Base-by-base conservation (phyloP, 2,888 invertebrate species). In the Crepidodera aurea region DNA sequence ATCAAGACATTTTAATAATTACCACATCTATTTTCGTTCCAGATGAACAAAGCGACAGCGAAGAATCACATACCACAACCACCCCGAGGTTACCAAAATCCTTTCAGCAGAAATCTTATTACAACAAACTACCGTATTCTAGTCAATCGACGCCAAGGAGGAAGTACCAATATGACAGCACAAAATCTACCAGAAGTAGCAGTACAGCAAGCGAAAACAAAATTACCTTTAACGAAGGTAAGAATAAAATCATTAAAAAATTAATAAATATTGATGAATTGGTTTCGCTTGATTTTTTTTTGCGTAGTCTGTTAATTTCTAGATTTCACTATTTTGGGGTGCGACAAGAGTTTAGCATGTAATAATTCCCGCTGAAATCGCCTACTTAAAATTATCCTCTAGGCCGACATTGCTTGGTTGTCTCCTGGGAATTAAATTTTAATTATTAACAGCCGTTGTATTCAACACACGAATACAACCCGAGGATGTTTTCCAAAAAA, bases 181-280 rank as follows among this genome's bases (percentile, higher is more conserved):
- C 74, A 59, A 80, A 80, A 67, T 78, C 78, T 15, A 80, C 80
- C 15, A 73, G 81, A 60, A 80, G 80, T 48, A 80, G 78, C 65
- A 81, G 81, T 64, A 80, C 79, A 40, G 74, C 80, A 46, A 80
- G 82, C 39, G 83, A 84, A 67, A 82, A 81, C 19, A 85, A 84
- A 75, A 82, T 84, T 67, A 82, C 82, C 22, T 85, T 85, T 76
- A 84, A 85, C 77, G 85, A 85, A 79, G 83, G 83, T 82, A 70
- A 71, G 72, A 34, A 51, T 18, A 34, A 48, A 10, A 6, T 12
- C 5, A n/a, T 39, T 39, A n/a, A 25, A 25, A 25, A 4, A 25
- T 25, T 39, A n/a, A n/a, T n/a, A n/a, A n/a, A n/a, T 34, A 34
- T 3, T 34, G 34, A 10, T n/a, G 3, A 12, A 10, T 10, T 3